phyloP scores from a whole-genome alignment of 2,113 vertebrate species.

The Tychaedon coryphoeus region DNA sequence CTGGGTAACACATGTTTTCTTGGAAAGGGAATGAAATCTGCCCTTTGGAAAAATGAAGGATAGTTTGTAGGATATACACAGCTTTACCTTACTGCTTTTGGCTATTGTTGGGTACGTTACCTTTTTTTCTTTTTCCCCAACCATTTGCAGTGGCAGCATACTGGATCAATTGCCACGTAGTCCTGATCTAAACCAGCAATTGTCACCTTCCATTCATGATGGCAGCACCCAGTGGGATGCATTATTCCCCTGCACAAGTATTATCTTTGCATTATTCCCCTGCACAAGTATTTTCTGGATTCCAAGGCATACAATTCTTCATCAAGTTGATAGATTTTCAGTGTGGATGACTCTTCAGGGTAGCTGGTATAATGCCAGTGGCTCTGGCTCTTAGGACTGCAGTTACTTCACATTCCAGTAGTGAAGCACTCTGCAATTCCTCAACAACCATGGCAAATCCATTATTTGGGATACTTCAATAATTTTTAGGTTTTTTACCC shows the following conservation, averaged over 20 bases:
- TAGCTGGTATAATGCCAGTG: background rate
- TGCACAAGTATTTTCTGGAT: background rate
- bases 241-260: background rate
- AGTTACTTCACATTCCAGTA: background rate
- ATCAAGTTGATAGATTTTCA: background rate
- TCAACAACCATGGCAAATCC: background rate
- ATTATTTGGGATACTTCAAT: background rate
- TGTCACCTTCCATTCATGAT: background rate
- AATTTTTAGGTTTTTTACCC: background rate
- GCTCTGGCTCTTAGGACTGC: background rate
- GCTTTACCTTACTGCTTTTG: background rate
- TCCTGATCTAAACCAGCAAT: background rate
- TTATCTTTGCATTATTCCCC: background rate
- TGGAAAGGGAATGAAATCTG: background rate
- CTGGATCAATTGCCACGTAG: background rate
- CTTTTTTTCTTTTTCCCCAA: background rate
- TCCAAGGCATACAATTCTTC: background rate
- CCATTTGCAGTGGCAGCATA: background rate
- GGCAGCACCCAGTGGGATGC: accelerated
- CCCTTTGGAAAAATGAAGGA: background rate
- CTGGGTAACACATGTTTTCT: background rate
- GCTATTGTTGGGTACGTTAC: background rate
- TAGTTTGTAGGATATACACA: background rate
- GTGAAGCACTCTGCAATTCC: background rate
- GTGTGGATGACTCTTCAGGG: background rate